Evolutionary conservation across 2,888 invertebrate genomes (phyloP), one percentile per base, ranked within the genome.

Genomic region (Allygus modestus): DNA sequence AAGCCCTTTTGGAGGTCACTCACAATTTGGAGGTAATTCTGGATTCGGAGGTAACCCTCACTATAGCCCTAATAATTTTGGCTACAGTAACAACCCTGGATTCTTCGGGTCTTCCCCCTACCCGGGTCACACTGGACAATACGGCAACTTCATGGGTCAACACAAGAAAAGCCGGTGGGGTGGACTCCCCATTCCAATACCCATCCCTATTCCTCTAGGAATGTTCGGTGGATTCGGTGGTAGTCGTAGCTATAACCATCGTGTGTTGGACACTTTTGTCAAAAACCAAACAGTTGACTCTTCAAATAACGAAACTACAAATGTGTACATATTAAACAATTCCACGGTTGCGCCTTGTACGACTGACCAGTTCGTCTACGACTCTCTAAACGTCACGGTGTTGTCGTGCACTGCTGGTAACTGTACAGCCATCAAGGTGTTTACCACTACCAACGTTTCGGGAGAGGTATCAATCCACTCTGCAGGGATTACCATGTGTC

Each of bases 301-400:
- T 20, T 37, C 79, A 0, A 41, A 46, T 41, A 77, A 77, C 46
- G n/a, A 71, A 41, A 46, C 75, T 1, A 79, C 79, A n/a, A 33
- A 28, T 58, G 37, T 79, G 4, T 79, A 54, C 37, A 51, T 79
- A 17, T 23, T 79, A 15, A 79, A 79, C 58, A 79, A 79, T 17
- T 58, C 54, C 23, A 79, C 79, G 1, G 79, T 79, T 17, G 33
- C 79, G 0, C 79, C 79, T 28, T 79, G 79, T 23, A 79, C 79
- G 1, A 79, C 79, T 1, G 79, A 79, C 17, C 79, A 79, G 23
- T 79, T 79, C 58, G n/a, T 79, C 37, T 79, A 79, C 58, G 79
- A 79, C 28, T 58, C 58, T 11, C 33, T 79, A n/a, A 79, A 79
- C 58, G 79, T 79, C n/a, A 79, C 79, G 31, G 79, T 79, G 4